Evolutionary conservation across 1,140 invertebrate species (phyloP).

Genomic region (Pogonognathellus flavescens): DNA sequence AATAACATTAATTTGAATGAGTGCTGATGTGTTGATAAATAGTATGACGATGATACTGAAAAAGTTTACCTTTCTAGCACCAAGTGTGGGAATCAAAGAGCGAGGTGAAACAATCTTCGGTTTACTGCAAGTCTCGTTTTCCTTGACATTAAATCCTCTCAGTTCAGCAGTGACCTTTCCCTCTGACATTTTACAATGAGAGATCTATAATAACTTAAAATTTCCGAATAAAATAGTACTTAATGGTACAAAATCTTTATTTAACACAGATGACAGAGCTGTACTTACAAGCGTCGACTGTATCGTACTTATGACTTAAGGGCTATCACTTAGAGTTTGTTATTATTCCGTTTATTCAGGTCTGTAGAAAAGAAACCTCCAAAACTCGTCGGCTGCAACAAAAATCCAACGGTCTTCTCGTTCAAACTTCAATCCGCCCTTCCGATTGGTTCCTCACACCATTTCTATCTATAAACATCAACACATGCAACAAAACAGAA

Average conservation of each 20-base stretch:
- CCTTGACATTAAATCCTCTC: not conserved
- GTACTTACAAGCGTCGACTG: not conserved
- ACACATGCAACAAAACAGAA: too few relatives aligned
- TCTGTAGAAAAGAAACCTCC: too few relatives aligned
- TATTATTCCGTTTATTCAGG: not conserved
- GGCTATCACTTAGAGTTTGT: not conserved
- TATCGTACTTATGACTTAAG: not conserved
- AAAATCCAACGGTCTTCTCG: not conserved
- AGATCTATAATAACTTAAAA: not conserved
- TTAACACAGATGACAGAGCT: too few relatives aligned
- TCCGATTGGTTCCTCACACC: too few relatives aligned
- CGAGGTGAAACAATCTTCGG: not conserved
- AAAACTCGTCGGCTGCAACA: not conserved
- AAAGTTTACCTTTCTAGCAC: not conserved
- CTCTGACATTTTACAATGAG: slow-evolving; percentile 27
- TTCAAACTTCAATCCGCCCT: not conserved
- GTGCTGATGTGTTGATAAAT: not conserved
- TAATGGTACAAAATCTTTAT: not conserved
- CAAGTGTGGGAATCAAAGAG: not conserved
- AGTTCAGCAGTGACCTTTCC: not conserved
- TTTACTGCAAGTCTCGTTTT: not conserved
- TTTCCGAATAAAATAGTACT: not conserved
- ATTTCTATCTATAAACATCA: too few relatives aligned
- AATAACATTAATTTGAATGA: not conserved
- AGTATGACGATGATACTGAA: not conserved